A percentile compares a stretch with the other conserved stretches of the same genome.
phyloP scores from a whole-genome alignment of 2,888 invertebrate species.

The Cetonia aurata region DNA sequence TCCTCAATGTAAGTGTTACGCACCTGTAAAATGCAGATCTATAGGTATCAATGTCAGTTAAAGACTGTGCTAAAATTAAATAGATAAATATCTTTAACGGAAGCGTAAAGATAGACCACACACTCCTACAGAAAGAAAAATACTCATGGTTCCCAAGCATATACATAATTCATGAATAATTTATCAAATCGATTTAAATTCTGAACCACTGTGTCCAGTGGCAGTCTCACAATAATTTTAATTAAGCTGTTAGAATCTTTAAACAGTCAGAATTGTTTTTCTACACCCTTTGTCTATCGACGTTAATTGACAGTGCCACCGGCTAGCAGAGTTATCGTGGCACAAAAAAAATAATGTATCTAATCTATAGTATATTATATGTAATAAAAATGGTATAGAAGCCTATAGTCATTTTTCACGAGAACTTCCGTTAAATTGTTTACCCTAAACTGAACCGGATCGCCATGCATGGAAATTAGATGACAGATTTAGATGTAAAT shows the following conservation, averaged over 20 bases:
- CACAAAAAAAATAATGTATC: neutral
- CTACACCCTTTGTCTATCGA: conserved; percentile 1
- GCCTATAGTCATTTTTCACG: conserved; percentile 13
- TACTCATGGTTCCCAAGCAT: neutral
- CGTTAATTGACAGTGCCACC: conserved; percentile 17
- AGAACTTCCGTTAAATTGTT: conserved; percentile 30
- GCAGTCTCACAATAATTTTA: conserved; percentile 33
- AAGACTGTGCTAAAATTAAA: no score
- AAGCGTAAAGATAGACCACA: neutral
- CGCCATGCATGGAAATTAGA: conserved; percentile 32
- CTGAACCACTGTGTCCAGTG: conserved; percentile 8
- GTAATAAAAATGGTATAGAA: neutral
- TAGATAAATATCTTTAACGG: no score
- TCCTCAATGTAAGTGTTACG: no score
- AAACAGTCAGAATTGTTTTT: conserved; percentile 11
- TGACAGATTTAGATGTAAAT: conserved; percentile 39
- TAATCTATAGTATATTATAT: no score
- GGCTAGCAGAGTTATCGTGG: conserved; percentile 12
- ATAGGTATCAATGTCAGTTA: no score
- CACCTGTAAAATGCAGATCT: no score
- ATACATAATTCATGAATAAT: conserved; percentile 29
- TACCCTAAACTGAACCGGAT: conserved; percentile 27
- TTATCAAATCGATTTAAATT: conserved; percentile 33
- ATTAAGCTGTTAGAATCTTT: conserved; percentile 31
- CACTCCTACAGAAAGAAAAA: conserved; percentile 3